phyloP scores from a whole-genome alignment of 1,140 invertebrate species.

The Temnothorax curvispinosus region DNA sequence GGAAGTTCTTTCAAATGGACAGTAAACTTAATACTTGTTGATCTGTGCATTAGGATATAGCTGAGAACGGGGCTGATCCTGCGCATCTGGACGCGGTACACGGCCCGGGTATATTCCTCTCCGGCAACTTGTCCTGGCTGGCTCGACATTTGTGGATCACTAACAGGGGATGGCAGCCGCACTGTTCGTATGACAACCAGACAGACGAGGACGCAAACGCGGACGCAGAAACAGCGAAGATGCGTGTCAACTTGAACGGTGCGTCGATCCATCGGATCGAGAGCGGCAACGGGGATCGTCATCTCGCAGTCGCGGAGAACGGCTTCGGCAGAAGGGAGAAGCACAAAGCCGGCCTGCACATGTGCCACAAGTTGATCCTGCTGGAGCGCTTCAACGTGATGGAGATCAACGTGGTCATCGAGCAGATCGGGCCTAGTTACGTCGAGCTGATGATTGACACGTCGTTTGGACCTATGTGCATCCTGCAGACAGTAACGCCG shows the following conservation, averaged over 20 bases:
- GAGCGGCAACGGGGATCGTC: neutral
- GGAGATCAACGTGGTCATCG: conserved; percentile 85
- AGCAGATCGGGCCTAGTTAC: conserved; percentile 93
- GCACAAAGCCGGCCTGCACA: conserved; percentile 88
- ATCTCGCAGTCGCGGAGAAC: neutral
- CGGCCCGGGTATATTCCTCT: conserved; percentile 87
- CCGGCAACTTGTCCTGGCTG: conserved; percentile 79
- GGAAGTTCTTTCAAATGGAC: neutral
- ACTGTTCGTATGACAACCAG: conserved; percentile 21
- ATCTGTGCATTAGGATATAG: conserved; percentile 91
- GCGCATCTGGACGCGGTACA: conserved; percentile 93
- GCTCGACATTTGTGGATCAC: conserved; percentile 81
- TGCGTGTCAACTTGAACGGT: conserved; percentile 11
- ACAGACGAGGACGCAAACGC: neutral
- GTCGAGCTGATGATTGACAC: conserved; percentile 90
- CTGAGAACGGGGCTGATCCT: conserved; percentile 96
- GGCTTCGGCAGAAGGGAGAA: conserved; percentile 63
- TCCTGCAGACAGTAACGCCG: conserved; percentile 93
- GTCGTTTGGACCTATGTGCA: conserved; percentile 87
- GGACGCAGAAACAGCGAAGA: neutral
- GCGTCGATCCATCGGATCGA: neutral
- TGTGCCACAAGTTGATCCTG: conserved; percentile 87
- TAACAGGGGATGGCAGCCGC: conserved; percentile 75
- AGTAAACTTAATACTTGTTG: neutral
- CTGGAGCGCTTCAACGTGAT: conserved; percentile 86